Percentiles rank a stretch among this genome's conserved stretches.
These are phyloP conservation scores for Mustela lutreola DNA, from an alignment of 2,113 vertebrate species.

Conservation along the genomic window DNA sequence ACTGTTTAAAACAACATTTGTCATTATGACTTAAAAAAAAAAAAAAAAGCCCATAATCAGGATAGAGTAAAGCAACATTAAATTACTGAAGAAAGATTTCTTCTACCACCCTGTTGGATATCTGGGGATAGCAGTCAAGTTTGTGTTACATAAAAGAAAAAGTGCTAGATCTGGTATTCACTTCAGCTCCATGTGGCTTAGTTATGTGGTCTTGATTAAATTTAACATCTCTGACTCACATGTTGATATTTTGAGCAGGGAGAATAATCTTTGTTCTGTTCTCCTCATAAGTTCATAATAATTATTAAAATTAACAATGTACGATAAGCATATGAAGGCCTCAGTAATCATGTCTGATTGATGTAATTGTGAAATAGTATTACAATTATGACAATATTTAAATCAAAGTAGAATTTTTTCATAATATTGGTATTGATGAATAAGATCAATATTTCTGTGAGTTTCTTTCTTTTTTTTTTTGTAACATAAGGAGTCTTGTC, in stretches of 20 bases:
- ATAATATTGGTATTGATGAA: not conserved
- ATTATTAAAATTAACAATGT: slow-evolving; percentile 48
- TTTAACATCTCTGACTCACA: not conserved
- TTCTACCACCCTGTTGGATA: not conserved
- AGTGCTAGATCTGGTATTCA: not conserved
- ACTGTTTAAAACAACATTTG: slow-evolving; percentile 48
- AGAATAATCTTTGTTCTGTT: slow-evolving; percentile 46
- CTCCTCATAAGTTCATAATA: slow-evolving; percentile 18
- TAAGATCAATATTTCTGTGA: not conserved
- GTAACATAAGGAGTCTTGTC: not conserved
- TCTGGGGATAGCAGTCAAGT: slow-evolving; percentile 36
- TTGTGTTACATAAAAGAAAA: not conserved
- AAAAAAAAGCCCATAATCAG: slow-evolving; percentile 21
- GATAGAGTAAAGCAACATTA: not conserved
- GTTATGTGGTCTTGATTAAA: slow-evolving; percentile 7
- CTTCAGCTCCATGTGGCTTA: not conserved
- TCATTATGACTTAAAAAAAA: not conserved
- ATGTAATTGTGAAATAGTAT: not conserved
- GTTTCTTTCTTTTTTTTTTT: not conserved
- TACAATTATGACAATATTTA: slow-evolving; percentile 25
- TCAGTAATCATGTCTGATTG: not conserved
- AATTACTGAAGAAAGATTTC: slow-evolving; percentile 38
- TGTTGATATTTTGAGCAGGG: slow-evolving; percentile 11
- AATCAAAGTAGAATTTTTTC: not conserved
- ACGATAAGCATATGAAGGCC: not conserved